Base-by-base conservation (phyloP, 1,140 invertebrate genomes). In the Campodea augens region DNA sequence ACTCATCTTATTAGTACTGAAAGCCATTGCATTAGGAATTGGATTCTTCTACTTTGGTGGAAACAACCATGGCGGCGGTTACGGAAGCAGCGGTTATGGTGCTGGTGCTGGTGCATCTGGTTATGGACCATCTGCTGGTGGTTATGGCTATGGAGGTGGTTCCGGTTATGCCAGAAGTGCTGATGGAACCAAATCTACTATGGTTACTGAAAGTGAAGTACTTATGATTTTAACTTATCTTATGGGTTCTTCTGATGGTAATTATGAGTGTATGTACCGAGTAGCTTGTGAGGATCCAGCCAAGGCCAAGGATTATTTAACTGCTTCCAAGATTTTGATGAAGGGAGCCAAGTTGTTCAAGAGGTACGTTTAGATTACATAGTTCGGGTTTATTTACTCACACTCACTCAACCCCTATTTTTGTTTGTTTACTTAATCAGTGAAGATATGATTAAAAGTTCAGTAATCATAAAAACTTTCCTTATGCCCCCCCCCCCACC, bases 11-110 rank as follows among this genome's bases (percentile, higher is more conserved):
- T 63, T 87, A 23, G 68, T 88, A 3, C 65, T 89, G 23, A 87
- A 87, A 64, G 78, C 79, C 0, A 62, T 87, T 0, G 77, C 87
- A 24, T 73, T 84, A 41, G 79, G 81, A 2, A 80, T 81, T 23
- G 79, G 80, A 0, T 43, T 62, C 21, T 58, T 62, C 47, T 49
- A 47, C 23, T 10, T 50, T 1, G 46, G 46, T 24, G 51, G 45
- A 21, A 51, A 52, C 40, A 27, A 19, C 5, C 13, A 15, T 10
- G 49, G 46, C 19, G 36, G 36, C 19, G 40, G 47, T 5, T 44
- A 21, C 13, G 21, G 27, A 7, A 15, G 27, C 15, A 15, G 27
- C 7, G 7, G 7, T 15, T 7, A 15, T 10, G 27, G 27, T 15
- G 15, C 7, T 32, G 27, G 27, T 7, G 7, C 7, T 15, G 27